These are phyloP conservation scores for Megalurothrips usitatus DNA, from an alignment of 2,888 invertebrate species.

Conservation along the genomic window DNA sequence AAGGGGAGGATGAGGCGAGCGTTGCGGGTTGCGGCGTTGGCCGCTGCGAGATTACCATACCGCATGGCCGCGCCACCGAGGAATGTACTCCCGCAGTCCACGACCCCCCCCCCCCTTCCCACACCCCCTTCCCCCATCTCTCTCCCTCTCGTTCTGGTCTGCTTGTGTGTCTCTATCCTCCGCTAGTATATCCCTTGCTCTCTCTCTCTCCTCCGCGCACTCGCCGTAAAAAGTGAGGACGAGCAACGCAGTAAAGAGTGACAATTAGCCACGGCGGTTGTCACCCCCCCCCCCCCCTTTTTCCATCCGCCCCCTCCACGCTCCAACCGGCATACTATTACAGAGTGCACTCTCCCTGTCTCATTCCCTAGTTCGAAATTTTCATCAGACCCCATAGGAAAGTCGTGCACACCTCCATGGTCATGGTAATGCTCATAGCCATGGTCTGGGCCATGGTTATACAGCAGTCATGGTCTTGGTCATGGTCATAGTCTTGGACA, in stretches of 20 bases:
- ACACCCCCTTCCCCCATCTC: not conserved
- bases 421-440: too few relatives aligned
- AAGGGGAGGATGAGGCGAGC: not conserved
- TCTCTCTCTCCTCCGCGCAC: not conserved
- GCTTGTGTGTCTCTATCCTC: too few relatives aligned
- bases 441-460: too few relatives aligned
- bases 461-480: too few relatives aligned
- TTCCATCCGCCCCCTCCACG: not conserved
- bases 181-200: not conserved
- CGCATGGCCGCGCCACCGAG: not conserved
- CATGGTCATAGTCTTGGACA: too few relatives aligned
- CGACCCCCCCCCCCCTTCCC: not conserved
- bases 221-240: not conserved
- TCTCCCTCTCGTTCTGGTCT: not conserved
- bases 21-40: not conserved
- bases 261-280: not conserved
- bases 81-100: not conserved
- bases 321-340: too few relatives aligned
- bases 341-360: not conserved
- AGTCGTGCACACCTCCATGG: too few relatives aligned
- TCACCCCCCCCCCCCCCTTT: not conserved
- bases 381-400: too few relatives aligned
- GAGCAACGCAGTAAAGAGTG: not conserved
- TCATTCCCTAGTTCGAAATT: not conserved
- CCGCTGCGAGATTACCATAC: slow-evolving; percentile 4